Base-by-base conservation (phyloP, 2,113 vertebrate genomes). In the Boleophthalmus pectinirostris region DNA sequence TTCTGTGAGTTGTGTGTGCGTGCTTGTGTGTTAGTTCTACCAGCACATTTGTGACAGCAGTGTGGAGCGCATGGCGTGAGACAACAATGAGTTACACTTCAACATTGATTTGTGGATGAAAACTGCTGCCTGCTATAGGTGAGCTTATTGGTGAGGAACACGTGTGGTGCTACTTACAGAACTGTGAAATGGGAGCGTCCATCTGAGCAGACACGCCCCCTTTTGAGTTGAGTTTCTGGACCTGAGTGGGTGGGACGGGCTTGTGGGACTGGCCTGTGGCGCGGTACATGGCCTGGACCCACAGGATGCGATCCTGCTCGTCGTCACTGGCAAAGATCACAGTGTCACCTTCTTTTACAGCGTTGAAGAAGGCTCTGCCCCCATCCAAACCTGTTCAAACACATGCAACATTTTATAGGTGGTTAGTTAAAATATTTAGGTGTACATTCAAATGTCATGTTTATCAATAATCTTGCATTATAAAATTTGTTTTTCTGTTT, bases 261-360 rank as follows among this genome's bases (percentile, higher is more conserved):
- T 99, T 99, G 91, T 99, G 97, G n/a, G 98, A 99, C 90, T 99
- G 98, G 75, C 98, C 98, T 0, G 98, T 99, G 85, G 98, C 98
- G 72, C 98, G 94, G 79, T 99, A 99, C 98, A 99, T 99, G 74
- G 98, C 98, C 88, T 99, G 98, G 82, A 99, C 98, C 98, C 98
- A 99, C 81, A 99, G 92, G 90, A 99, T 99, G 61, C 98, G 96
- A 83, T 99, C 98, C 90, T 99, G 98, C 78, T 99, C 98, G 25
- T 99, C 98, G 0, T 98, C 98, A 45, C 98, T 99, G 49, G 98
- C 98, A 86, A 98, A 99, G 87, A 99, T 98, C 93, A 99, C 98
- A 0, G 97, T 99, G 93, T 99, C 98, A 21, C 98, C 97, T 91
- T 99, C 98, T 82, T 99, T 99, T 86, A 99, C 98, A 1, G 97